Evolutionary conservation across 2,797 vertebrate genomes (phyloP).

Genomic region (Amniataba percoides): DNA sequence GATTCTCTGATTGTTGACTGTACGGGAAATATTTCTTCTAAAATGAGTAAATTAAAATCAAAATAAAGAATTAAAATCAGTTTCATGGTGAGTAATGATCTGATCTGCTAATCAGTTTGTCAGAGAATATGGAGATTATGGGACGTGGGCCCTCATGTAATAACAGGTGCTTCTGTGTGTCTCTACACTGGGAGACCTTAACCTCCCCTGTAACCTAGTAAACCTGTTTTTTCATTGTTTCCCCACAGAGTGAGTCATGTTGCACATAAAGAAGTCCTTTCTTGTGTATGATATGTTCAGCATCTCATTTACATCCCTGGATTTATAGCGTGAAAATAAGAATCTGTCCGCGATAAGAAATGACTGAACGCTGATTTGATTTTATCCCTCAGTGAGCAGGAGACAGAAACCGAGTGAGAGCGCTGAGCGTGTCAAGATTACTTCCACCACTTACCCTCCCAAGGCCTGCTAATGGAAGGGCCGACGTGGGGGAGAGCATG

Average conservation of each 20-base stretch:
- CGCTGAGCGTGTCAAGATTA: conserved; percentile 72
- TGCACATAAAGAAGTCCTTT: neutral
- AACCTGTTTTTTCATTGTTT: neutral
- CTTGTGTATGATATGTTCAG: neutral
- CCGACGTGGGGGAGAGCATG: conserved; percentile 17
- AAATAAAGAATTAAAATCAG: no score
- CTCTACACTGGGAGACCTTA: neutral
- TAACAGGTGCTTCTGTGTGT: neutral
- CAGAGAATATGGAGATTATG: neutral
- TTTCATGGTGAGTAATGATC: neutral
- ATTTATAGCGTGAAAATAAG: neutral
- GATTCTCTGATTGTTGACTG: neutral
- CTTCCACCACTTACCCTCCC: conserved; percentile 78
- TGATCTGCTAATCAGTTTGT: neutral
- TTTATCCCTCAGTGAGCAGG: conserved; percentile 56
- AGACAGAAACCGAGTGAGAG: conserved; percentile 40
- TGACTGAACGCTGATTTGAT: conserved; percentile 56
- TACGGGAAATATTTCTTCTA: no score
- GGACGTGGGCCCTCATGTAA: neutral
- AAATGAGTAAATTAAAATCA: no score
- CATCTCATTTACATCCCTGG: conserved; percentile 29
- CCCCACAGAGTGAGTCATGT: neutral
- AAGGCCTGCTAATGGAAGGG: conserved; percentile 68
- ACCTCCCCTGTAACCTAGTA: no score
- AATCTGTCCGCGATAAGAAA: conserved; percentile 15